phyloP scores from a whole-genome alignment of 2,888 invertebrate species.

The Andrena fulva region DNA sequence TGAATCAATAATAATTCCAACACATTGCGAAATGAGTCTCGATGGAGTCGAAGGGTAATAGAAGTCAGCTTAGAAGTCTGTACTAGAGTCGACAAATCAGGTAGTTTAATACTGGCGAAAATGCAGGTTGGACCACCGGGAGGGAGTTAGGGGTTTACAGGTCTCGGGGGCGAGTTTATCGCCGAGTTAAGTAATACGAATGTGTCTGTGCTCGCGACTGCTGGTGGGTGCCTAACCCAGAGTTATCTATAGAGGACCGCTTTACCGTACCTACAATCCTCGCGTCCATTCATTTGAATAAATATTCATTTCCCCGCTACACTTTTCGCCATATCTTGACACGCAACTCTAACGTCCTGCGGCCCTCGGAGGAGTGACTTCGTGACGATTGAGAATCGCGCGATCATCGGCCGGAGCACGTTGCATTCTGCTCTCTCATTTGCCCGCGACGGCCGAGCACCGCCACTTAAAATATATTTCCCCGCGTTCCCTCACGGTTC shows the following conservation, averaged over 20 bases:
- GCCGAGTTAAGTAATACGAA: constrained; percentile 86
- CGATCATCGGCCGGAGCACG: not conserved
- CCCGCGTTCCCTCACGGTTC: constrained; percentile 24
- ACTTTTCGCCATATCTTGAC: constrained; percentile 26
- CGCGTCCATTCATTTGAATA: constrained; percentile 78
- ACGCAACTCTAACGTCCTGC: constrained; percentile 1
- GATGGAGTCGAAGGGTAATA: constrained; percentile 65
- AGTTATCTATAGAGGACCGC: constrained; percentile 81
- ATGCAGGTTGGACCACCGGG: constrained; percentile 73
- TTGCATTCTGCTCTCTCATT: not conserved
- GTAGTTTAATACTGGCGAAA: constrained; percentile 76
- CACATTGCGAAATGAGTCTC: constrained; percentile 37
- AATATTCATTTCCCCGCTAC: constrained; percentile 75
- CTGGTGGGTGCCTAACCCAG: constrained; percentile 73
- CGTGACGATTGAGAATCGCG: not conserved
- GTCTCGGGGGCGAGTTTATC: constrained; percentile 85
- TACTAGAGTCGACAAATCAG: constrained; percentile 75
- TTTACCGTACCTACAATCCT: constrained; percentile 75
- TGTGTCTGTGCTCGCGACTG: constrained; percentile 81
- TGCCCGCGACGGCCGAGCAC: not conserved
- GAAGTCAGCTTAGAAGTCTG: constrained; percentile 69
- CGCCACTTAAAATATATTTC: constrained; percentile 49
- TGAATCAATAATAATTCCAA: constrained; percentile 44
- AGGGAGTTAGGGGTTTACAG: constrained; percentile 78
- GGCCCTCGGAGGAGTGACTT: not conserved